These are phyloP conservation scores for Sphinx pinastri DNA, from an alignment of 2,888 invertebrate species.

Conservation along the genomic window DNA sequence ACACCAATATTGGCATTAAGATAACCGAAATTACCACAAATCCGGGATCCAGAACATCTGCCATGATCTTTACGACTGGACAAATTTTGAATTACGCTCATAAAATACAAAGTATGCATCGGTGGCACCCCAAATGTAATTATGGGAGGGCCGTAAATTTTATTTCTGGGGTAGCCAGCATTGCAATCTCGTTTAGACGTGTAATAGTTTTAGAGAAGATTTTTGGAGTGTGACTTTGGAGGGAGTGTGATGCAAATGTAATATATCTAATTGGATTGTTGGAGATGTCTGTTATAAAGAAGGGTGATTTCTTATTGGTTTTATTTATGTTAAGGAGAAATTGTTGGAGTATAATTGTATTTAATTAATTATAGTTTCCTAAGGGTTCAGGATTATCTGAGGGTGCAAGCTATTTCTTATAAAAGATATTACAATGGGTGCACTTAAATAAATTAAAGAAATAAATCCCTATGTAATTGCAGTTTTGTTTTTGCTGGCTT, in stretches of 20 bases:
- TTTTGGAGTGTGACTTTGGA: slow-evolving; percentile 20
- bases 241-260: slow-evolving; percentile 11
- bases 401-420: too few relatives aligned
- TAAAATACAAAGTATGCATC: slow-evolving; percentile 32
- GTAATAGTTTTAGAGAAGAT: slow-evolving; percentile 49
- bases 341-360: too few relatives aligned
- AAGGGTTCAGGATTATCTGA: too few relatives aligned
- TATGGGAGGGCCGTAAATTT: slow-evolving; percentile 57
- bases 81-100: slow-evolving; percentile 23
- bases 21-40: not conserved
- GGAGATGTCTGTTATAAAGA: not conserved
- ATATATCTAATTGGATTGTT: slow-evolving; percentile 1
- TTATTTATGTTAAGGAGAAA: too few relatives aligned
- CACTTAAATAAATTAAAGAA: too few relatives aligned
- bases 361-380: too few relatives aligned
- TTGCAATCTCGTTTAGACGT: slow-evolving; percentile 59
- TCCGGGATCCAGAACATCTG: not conserved
- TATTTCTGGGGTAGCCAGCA: slow-evolving; percentile 51
- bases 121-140: slow-evolving; percentile 46
- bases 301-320: too few relatives aligned
- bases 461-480: too few relatives aligned
- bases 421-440: too few relatives aligned
- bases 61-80: slow-evolving; percentile 6
- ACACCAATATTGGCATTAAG: not conserved
- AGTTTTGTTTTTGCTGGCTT: too few relatives aligned